Percentiles rank a stretch among this genome's conserved stretches.
Conservation (phyloP, 2,888 invertebrate species). For the Nezara viridula region DNA sequence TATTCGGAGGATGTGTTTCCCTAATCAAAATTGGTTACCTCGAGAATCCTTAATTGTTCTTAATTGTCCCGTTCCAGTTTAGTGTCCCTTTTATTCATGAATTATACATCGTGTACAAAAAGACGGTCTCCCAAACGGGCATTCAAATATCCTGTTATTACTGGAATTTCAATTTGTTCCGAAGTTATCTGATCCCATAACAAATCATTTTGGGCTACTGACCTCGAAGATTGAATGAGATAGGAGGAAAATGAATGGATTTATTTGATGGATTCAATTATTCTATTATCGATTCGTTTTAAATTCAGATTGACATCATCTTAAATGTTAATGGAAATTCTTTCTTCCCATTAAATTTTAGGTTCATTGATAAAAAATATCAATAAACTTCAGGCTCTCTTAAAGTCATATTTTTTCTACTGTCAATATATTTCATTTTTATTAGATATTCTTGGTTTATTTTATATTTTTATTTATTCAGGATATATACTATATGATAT, state of each 20-base stretch:
- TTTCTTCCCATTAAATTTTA: constrained; percentile 15
- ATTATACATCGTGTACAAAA: constrained; percentile 20
- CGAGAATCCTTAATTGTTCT: constrained; percentile 3
- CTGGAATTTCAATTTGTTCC: constrained; percentile 33
- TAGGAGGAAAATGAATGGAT: not conserved
- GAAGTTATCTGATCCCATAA: constrained; percentile 25
- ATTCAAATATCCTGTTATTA: constrained; percentile 35
- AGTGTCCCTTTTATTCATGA: not conserved
- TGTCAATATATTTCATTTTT: not conserved
- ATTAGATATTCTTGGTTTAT: not conserved
- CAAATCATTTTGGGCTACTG: constrained; percentile 23
- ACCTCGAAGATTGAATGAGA: not conserved
- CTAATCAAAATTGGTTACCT: not conserved
- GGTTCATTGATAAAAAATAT: not conserved
- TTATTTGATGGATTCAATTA: constrained; percentile 32
- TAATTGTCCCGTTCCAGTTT: constrained; percentile 6
- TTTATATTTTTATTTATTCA: no score
- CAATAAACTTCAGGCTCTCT: not conserved
- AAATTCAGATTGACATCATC: constrained; percentile 3
- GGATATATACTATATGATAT: no score
- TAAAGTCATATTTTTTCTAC: not conserved
- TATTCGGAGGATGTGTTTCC: not conserved
- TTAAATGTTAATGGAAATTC: constrained; percentile 21
- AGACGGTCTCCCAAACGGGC: not conserved
- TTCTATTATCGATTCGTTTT: constrained; percentile 28